Evolutionary conservation across 2,888 invertebrate species (phyloP).

Genomic region (Chrysolina americana): DNA sequence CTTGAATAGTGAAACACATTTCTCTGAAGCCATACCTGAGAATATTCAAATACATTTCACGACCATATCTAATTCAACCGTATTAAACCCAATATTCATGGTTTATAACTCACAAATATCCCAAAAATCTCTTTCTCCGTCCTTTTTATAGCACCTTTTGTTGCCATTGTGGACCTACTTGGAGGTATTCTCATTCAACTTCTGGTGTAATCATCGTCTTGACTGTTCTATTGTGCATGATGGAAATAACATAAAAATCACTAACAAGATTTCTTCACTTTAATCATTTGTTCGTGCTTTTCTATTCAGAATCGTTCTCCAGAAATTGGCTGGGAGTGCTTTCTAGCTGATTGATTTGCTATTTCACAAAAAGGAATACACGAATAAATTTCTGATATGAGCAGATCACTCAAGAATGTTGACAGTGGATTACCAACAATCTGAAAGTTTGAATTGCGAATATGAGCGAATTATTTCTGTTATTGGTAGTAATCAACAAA

Average conservation of each 20-base stretch:
- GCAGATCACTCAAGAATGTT: not conserved
- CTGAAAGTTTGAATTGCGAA: no score
- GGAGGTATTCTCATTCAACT: slow-evolving; percentile 33
- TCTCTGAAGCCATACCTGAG: slow-evolving; percentile 2
- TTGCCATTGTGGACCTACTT: slow-evolving; percentile 39
- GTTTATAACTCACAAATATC: slow-evolving; percentile 57
- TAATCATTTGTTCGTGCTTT: slow-evolving; percentile 6
- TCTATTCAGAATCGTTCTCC: slow-evolving; percentile 12
- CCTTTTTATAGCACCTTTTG: slow-evolving; percentile 53
- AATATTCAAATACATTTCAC: slow-evolving; percentile 52
- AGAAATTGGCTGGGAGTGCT: not conserved
- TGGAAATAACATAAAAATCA: slow-evolving; percentile 8
- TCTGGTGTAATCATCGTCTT: slow-evolving; percentile 12
- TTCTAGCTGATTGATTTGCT: not conserved
- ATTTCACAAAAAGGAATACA: not conserved
- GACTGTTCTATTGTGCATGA: slow-evolving; percentile 21
- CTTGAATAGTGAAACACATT: not conserved
- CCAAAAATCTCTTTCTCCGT: slow-evolving; percentile 50
- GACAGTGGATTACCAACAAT: no score
- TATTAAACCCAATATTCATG: slow-evolving; percentile 59
- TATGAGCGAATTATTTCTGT: no score
- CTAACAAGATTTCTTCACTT: slow-evolving; percentile 12
- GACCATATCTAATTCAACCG: slow-evolving; percentile 57
- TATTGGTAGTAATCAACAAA: no score
- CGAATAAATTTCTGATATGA: not conserved